Percentiles rank a stretch among this genome's conserved stretches.
Evolutionary conservation across 2,888 invertebrate species (phyloP).

Genomic region (Apamea crenata): DNA sequence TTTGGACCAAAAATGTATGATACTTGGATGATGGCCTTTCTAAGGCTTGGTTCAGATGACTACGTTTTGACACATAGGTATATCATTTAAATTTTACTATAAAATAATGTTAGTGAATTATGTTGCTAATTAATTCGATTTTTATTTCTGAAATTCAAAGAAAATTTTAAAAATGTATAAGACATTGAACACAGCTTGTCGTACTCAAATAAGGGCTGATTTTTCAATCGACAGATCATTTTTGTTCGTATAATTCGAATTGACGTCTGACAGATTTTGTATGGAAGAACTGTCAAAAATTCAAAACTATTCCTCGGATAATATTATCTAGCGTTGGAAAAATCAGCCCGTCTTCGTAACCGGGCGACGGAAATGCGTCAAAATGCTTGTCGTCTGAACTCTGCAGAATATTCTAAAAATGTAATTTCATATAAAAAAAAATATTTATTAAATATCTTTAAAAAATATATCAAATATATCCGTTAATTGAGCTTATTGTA

Average conservation of each 20-base stretch:
- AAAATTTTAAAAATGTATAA: background rate
- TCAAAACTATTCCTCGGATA: too few relatives aligned
- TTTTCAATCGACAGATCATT: too few relatives aligned
- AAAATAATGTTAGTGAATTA: background rate
- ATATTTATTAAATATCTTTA: slow-evolving; percentile 18
- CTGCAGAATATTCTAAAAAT: background rate
- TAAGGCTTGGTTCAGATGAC: slow-evolving; percentile 35
- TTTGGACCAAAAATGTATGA: background rate
- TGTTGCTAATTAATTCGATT: background rate
- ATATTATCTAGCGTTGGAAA: too few relatives aligned
- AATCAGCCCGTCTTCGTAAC: background rate
- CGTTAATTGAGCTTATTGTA: slow-evolving; percentile 31
- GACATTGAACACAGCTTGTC: background rate
- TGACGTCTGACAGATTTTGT: too few relatives aligned
- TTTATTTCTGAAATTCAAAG: background rate
- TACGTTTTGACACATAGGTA: background rate
- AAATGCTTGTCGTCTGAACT: slow-evolving; percentile 32
- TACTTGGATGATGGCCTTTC: background rate
- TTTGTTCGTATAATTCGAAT: too few relatives aligned
- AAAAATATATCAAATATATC: slow-evolving; percentile 22
- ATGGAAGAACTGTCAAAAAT: too few relatives aligned
- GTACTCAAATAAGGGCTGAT: background rate
- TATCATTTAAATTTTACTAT: background rate
- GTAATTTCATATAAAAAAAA: slow-evolving; percentile 26
- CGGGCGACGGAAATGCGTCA: background rate